Base-by-base conservation (phyloP, 2,113 vertebrate species). In the Callipepla californica region DNA sequence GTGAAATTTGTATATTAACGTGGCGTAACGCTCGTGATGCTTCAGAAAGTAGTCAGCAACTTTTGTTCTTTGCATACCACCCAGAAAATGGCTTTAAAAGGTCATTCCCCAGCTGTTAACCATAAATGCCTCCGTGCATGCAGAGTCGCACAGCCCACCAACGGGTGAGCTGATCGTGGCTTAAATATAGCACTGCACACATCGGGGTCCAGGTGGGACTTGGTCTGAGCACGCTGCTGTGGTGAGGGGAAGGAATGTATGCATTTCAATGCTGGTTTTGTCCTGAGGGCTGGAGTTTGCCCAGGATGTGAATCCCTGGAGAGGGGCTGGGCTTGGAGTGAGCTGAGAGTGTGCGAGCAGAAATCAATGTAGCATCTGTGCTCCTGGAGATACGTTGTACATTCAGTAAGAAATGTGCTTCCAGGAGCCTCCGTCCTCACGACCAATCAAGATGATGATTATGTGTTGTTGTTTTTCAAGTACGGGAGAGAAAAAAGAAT, bases 231-330 rank as follows among this genome's bases (percentile, higher is more conserved):
- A 94, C 78, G 90, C 57, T 32, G 93, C 75, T 36, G 34, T 36
- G 89, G 87, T 72, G 80, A 93, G 89, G 86, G 95, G 90, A 96
- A 97, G 79, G 90, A 94, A 74, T 96, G 90, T 75, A 80, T 78
- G 80, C 34, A 7, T 97, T 92, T 97, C 96, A 96, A 94, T 96
- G 95, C 87, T 78, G 95, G 96, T 96, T 98, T 97, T 97, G 95
- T 97, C 93, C 94, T 74, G 89, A 68, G 77, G 95, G 32, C 86
- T 96, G 95, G 92, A 94, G 89, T 94, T 95, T 28, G 70, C 76
- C 93, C 85, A 95, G 91, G 89, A 93, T 85, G 76, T 85, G 95
- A 95, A 96, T 94, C 97, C 94, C 69, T 0, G 12, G 87, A 76
- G 94, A 75, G 76, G 58, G 68, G 67, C 36, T 57, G 47, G 40